A percentile compares a stretch with the other conserved stretches of the same genome.
Evolutionary conservation across 2,113 vertebrate species (phyloP).

Genomic region (Corythornis vintsioides): DNA sequence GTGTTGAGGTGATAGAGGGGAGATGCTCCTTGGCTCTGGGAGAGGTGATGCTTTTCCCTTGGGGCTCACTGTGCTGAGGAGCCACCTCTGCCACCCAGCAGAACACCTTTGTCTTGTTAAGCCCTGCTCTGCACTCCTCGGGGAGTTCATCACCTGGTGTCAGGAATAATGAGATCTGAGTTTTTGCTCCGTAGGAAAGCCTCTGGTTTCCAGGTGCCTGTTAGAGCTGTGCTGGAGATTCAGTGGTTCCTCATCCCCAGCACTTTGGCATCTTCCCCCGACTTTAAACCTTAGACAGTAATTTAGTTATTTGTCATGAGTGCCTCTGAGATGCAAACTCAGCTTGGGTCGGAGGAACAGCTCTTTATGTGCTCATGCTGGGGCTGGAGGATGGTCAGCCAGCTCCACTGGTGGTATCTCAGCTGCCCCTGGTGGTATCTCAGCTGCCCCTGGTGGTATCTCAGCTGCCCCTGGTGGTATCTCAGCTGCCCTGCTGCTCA

Average conservation of each 20-base stretch:
- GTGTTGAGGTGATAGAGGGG: background rate
- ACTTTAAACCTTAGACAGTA: background rate
- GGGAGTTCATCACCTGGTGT: background rate
- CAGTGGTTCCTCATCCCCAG: constrained; percentile 2
- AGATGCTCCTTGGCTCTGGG: background rate
- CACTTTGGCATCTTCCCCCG: background rate
- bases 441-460: background rate
- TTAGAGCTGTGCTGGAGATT: background rate
- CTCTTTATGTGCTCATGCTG: background rate
- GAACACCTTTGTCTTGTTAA: background rate
- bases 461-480: background rate
- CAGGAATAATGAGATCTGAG: background rate
- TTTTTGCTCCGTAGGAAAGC: background rate
- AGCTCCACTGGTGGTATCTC: background rate
- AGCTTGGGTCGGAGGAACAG: background rate
- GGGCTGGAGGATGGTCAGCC: background rate
- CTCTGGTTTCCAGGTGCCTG: background rate
- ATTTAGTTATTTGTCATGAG: background rate
- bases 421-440: background rate
- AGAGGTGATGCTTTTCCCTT: background rate
- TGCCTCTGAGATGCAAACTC: background rate
- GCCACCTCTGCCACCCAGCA: background rate
- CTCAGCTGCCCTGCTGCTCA: background rate
- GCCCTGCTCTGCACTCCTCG: background rate
- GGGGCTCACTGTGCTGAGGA: fast-evolving